phyloP scores from a whole-genome alignment of 1,140 invertebrate genomes.

The Bombus sylvicola region DNA sequence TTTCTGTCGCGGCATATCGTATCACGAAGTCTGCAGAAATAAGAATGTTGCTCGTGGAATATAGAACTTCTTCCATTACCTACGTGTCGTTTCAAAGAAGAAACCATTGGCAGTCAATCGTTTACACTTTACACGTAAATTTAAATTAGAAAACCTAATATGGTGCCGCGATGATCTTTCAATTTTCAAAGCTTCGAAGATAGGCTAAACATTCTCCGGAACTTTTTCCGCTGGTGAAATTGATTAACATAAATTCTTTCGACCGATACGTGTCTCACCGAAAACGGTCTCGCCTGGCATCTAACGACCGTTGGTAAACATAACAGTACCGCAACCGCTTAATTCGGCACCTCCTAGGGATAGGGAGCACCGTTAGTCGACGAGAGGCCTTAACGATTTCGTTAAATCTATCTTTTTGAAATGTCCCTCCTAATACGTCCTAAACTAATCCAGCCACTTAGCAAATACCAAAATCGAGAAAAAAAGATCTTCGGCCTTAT shows the following conservation, averaged over 20 bases:
- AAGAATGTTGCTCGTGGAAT: background rate
- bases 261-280: background rate
- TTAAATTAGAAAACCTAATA: background rate
- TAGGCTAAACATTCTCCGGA: background rate
- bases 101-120: background rate
- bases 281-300: background rate
- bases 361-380: slow-evolving; percentile 51
- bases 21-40: background rate
- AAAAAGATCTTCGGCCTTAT: too few relatives aligned
- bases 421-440: background rate
- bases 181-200: background rate
- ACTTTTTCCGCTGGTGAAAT: slow-evolving; percentile 16
- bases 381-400: slow-evolving; percentile 19
- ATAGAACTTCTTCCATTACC: background rate
- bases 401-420: background rate
- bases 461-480: background rate
- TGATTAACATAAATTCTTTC: slow-evolving; percentile 27
- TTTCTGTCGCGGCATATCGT: background rate
- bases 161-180: background rate
- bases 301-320: slow-evolving; percentile 45
- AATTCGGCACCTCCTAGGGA: slow-evolving; percentile 42
- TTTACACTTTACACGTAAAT: background rate
- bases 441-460: background rate
- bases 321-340: slow-evolving; percentile 52
- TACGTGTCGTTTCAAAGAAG: background rate